Base-by-base conservation (phyloP, 2,888 invertebrate species). In the Perithous albicinctus region DNA sequence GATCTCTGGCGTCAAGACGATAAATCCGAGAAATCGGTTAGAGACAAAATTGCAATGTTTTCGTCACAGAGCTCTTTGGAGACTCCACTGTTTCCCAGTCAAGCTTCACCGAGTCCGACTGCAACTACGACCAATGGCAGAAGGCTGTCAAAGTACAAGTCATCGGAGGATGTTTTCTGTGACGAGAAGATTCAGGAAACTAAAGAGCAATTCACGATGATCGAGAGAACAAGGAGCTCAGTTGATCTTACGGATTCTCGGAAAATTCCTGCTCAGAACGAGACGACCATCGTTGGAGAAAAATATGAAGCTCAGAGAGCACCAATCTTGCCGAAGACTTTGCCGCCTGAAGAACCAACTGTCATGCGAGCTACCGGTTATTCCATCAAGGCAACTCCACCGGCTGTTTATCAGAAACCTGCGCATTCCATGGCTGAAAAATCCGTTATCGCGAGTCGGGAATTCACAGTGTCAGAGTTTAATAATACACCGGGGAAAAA, bases 11-110 rank as follows among this genome's bases (percentile, higher is more conserved):
- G 95, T 78, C 96, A 96, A 92, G 96, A 97, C 93, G 96, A 96
- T 86, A 95, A 96, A 89, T 96, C 96, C 84, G 96, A 96, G 92
- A 95, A 95, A 85, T 97, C 97, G 88, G 97, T 97, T 74, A 95
- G 96, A 89, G 97, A 97, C 90, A 97, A 97, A 93, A 97, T 97
- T 88, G 97, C 97, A 78, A 96, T 97, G 96, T 97, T 97, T 93
- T 97, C 97, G 78, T 90, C 89, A 12, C 90, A 89, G 75, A 88
- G 89, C 26, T 90, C 85, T 8, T 76, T 90, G 1, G 91, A 91
- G 32, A 84, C 85, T 18, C 91, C 90, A 6, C 75, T 90, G 2
- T 90, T 90, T 70, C 91, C 91, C 1, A 84, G 78, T 15, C 78
- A 59, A 38, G 35, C 66, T 1, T 43, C 75, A 4, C 56, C 69